Evolutionary conservation across 2,113 vertebrate genomes (phyloP).

Genomic region (Myrmecobius fasciatus): DNA sequence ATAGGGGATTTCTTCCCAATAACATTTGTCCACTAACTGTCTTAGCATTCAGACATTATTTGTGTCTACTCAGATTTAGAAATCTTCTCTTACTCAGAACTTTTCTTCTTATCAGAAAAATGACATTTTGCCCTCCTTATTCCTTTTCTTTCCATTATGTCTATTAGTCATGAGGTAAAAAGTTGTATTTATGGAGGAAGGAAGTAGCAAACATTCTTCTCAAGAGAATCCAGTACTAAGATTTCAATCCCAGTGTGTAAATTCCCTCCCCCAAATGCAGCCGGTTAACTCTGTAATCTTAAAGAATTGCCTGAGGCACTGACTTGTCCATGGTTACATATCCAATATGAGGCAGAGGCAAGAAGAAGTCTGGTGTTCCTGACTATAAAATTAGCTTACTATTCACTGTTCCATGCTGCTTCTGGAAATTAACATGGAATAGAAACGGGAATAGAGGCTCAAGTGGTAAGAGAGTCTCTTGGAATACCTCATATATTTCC

Average conservation of each 20-base stretch:
- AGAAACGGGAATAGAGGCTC: rapidly evolving
- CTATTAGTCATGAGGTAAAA: background rate
- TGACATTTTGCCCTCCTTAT: background rate
- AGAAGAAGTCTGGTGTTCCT: too few species aligned
- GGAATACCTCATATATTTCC: conserved; percentile 92
- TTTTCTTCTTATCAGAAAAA: background rate
- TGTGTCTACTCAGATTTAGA: background rate
- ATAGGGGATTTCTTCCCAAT: background rate
- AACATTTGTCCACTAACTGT: background rate
- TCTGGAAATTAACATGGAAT: background rate
- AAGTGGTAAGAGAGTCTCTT: background rate
- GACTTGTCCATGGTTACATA: background rate
- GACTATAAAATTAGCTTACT: background rate
- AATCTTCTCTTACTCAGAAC: background rate
- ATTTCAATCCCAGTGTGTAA: background rate
- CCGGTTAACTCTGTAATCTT: background rate
- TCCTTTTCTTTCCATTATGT: background rate
- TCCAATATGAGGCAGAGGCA: background rate
- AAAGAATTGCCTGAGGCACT: background rate
- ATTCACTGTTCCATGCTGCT: background rate
- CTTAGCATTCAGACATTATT: background rate
- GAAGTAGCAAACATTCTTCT: background rate
- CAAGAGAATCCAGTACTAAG: background rate
- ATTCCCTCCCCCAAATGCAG: background rate
- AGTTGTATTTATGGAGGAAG: background rate